Evolutionary conservation across 2,888 invertebrate genomes (phyloP).

Genomic region (Tortrix viridana): DNA sequence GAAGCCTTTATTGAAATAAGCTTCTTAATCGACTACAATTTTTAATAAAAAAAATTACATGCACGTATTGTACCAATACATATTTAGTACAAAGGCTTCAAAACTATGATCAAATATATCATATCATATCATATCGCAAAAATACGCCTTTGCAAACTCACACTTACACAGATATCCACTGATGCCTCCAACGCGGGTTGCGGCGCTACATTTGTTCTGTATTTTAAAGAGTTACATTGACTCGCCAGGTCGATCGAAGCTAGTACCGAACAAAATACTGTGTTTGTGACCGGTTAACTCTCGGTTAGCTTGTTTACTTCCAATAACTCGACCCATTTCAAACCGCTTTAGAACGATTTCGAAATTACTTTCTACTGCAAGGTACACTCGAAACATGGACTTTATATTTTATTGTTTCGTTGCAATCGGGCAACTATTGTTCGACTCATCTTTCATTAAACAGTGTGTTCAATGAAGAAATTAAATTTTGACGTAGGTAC

Average conservation of each 20-base stretch:
- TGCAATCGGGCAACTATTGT: not conserved
- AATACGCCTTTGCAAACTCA: no score
- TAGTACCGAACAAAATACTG: not conserved
- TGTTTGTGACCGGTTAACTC: conserved; percentile 1
- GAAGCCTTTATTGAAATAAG: no score
- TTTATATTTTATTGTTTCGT: not conserved
- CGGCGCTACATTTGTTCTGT: not conserved
- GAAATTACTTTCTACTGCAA: conserved; percentile 1
- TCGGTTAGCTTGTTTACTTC: conserved; percentile 3
- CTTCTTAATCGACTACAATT: no score
- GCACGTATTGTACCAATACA: no score
- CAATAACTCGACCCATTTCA: conserved; percentile 4
- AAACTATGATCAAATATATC: no score
- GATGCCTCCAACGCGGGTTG: not conserved
- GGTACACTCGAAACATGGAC: not conserved
- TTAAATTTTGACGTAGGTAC: no score
- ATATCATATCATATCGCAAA: no score
- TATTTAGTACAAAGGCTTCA: no score
- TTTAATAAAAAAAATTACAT: no score
- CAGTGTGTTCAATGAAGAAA: no score
- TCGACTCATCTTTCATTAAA: not conserved
- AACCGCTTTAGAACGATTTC: not conserved
- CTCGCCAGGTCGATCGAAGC: not conserved
- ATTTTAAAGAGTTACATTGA: conserved; percentile 1
- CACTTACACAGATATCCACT: not conserved